Evolutionary conservation across 2,113 vertebrate genomes (phyloP).

Genomic region (Pituophis catenifer): DNA sequence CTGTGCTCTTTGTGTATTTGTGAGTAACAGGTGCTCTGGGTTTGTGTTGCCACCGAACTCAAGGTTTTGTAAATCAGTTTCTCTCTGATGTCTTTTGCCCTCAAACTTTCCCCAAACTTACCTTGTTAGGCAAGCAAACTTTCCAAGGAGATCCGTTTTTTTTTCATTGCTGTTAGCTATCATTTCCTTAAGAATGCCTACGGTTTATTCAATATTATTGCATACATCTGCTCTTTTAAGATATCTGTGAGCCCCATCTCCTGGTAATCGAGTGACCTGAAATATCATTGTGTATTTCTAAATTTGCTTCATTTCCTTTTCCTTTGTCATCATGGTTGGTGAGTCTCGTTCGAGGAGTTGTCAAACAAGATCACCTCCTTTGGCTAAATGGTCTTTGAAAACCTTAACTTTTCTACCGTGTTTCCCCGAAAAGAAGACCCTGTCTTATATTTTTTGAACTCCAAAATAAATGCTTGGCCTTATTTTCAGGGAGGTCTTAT

Average conservation of each 20-base stretch:
- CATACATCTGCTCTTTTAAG: background rate
- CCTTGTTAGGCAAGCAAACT: background rate
- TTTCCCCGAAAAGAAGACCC: no score
- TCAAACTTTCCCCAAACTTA: background rate
- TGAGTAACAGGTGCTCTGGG: background rate
- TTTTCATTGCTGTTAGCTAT: background rate
- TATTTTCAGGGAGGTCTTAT: no score
- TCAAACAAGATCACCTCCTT: slow-evolving; percentile 61
- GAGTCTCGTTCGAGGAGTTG: slow-evolving; percentile 58
- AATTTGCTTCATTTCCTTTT: slow-evolving; percentile 16
- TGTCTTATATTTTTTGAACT: no score
- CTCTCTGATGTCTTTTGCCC: background rate
- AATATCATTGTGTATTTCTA: slow-evolving; percentile 46
- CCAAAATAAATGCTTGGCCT: no score
- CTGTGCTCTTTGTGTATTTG: background rate
- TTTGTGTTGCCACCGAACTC: background rate
- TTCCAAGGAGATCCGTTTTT: background rate
- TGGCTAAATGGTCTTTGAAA: slow-evolving; percentile 51
- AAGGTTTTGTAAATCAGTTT: background rate
- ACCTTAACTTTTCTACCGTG: slow-evolving; percentile 47
- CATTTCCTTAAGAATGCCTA: background rate
- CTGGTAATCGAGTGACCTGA: background rate
- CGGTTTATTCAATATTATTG: background rate
- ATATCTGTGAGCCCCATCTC: slow-evolving; percentile 9
- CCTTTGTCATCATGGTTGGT: background rate